Evolutionary conservation across 2,888 invertebrate genomes (phyloP).

Genomic region (Aphrophora alni): DNA sequence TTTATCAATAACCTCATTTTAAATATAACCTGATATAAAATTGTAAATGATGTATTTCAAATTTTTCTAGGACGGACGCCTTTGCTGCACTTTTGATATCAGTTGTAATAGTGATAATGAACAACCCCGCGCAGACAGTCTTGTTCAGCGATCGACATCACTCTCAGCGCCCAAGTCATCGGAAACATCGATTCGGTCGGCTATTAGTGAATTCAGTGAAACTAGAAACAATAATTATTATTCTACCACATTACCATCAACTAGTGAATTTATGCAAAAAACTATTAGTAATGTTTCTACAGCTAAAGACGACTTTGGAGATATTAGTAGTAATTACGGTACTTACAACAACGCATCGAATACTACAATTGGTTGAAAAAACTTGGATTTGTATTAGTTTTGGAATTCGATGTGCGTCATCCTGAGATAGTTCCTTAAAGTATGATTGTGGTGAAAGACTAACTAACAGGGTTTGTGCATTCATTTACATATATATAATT

Average conservation of each 20-base stretch:
- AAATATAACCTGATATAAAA: not conserved
- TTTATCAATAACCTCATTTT: no score
- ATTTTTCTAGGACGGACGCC: conserved; percentile 59
- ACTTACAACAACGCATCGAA: not conserved
- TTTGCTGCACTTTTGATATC: conserved; percentile 62
- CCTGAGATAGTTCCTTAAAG: conserved; percentile 6
- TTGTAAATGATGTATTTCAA: not conserved
- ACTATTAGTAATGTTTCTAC: not conserved
- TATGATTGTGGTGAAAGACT: not conserved
- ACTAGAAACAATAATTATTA: not conserved
- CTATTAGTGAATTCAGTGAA: conserved; percentile 20
- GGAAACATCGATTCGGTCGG: conserved; percentile 39
- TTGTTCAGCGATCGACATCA: conserved; percentile 14
- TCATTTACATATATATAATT: not conserved
- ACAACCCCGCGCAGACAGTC: conserved; percentile 36
- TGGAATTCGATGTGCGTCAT: not conserved
- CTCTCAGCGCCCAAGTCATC: conserved; percentile 28
- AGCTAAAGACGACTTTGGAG: not conserved
- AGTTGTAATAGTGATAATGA: conserved; percentile 58
- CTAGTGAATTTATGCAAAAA: conserved; percentile 6
- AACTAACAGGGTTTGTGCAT: conserved; percentile 6
- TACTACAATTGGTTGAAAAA: conserved; percentile 5
- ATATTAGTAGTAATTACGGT: not conserved
- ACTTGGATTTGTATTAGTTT: not conserved
- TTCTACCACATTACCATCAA: not conserved